Percentiles rank a stretch among this genome's conserved stretches.
Conservation (phyloP, 2,113 vertebrate genomes). For the Ailurus styani region DNA sequence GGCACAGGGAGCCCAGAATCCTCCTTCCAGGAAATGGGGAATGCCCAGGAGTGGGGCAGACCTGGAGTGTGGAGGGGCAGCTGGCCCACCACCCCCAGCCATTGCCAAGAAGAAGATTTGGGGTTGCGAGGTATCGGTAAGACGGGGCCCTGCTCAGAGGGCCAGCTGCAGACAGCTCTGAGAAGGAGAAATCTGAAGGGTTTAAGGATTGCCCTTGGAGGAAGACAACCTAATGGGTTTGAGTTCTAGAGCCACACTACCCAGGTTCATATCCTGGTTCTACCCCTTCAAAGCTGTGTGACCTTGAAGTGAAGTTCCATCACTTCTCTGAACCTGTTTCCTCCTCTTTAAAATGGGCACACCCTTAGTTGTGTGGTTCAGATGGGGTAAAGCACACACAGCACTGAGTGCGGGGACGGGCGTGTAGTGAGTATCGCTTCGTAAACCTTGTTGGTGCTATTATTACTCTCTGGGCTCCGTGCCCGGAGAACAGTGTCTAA, state of each 20-base stretch:
- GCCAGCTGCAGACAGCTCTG: no score
- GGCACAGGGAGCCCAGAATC: not conserved
- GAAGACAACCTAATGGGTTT: not conserved
- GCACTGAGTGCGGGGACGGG: no score
- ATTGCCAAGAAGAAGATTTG: not conserved
- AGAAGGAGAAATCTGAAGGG: not conserved
- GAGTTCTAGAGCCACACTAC: not conserved
- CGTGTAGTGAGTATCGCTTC: rapidly evolving
- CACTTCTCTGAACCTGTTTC: not conserved
- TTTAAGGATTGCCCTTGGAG: not conserved
- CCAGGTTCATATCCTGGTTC: not conserved
- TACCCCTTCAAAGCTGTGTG: not conserved
- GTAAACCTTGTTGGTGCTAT: no score
- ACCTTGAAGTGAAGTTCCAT: not conserved
- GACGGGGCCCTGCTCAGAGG: not conserved
- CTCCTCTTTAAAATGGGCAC: not conserved
- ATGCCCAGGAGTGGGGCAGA: not conserved
- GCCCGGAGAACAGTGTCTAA: not conserved
- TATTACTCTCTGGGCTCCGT: not conserved
- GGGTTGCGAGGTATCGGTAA: rapidly evolving
- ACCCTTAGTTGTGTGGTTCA: not conserved
- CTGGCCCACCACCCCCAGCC: no score
- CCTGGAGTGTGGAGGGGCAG: not conserved
- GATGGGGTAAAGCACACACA: not conserved
- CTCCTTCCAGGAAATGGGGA: not conserved